A percentile compares a stretch with the other conserved stretches of the same genome.
phyloP scores from a whole-genome alignment of 2,888 invertebrate species.

The Heteromurus nitidus region DNA sequence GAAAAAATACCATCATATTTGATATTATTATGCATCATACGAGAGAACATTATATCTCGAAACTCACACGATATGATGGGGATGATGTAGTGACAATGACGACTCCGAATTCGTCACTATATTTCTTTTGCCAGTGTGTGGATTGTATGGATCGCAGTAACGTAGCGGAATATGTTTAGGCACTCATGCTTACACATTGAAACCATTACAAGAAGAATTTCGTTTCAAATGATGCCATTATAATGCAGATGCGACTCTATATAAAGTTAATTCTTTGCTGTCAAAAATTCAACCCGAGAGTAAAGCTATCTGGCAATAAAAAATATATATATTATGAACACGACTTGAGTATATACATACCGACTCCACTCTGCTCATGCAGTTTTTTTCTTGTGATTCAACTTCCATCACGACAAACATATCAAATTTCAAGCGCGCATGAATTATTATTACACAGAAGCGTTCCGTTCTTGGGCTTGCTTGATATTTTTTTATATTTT shows the following conservation, averaged over 20 bases:
- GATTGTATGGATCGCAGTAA: too few relatives aligned
- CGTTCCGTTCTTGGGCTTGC: not conserved
- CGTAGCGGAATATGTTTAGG: not conserved
- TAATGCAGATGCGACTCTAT: not conserved
- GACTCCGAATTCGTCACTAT: too few relatives aligned
- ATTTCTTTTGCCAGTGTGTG: too few relatives aligned
- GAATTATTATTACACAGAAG: constrained; percentile 35
- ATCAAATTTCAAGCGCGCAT: constrained; percentile 60
- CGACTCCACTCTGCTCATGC: too few relatives aligned
- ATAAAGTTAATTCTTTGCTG: constrained; percentile 37
- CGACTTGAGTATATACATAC: too few relatives aligned
- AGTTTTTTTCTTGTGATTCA: constrained; percentile 42
- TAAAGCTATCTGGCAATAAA: constrained; percentile 15
- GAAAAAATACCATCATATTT: too few relatives aligned
- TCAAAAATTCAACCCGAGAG: constrained; percentile 45
- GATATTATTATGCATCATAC: too few relatives aligned
- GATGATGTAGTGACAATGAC: too few relatives aligned
- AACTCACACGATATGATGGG: too few relatives aligned
- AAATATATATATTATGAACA: too few relatives aligned
- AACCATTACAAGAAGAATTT: not conserved
- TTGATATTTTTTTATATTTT: too few relatives aligned
- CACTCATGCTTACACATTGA: not conserved
- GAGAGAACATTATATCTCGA: too few relatives aligned
- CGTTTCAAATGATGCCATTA: not conserved
- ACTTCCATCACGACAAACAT: constrained; percentile 55